Conservation (phyloP, 2,113 vertebrate species). For the Corydoras maculifer region DNA sequence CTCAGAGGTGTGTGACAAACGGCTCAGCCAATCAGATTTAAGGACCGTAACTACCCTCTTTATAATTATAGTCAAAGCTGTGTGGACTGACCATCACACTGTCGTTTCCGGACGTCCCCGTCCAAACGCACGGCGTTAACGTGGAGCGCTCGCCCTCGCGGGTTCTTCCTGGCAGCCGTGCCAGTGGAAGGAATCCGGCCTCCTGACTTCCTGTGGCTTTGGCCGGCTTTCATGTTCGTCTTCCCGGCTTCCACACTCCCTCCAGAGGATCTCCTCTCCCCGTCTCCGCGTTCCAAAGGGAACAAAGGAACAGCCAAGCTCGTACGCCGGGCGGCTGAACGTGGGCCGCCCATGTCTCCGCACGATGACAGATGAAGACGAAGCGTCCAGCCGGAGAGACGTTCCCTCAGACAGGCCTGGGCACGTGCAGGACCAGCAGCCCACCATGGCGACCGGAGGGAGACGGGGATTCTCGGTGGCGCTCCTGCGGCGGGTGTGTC, state of each 20-base stretch:
- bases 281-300: slow-evolving; percentile 44
- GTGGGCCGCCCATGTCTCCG: slow-evolving; percentile 41
- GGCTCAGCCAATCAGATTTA: no score
- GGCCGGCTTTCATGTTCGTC: slow-evolving; percentile 31
- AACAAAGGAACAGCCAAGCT: slow-evolving; percentile 26
- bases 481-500: slow-evolving; percentile 5
- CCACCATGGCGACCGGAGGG: slow-evolving; percentile 48
- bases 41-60: no score
- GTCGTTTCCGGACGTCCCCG: no score
- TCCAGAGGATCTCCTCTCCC: slow-evolving; percentile 53
- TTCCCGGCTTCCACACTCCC: slow-evolving; percentile 32
- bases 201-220: slow-evolving; percentile 24
- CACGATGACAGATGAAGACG: slow-evolving; percentile 68
- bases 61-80: no score
- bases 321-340: slow-evolving; percentile 5
- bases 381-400: slow-evolving; percentile 48
- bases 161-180: no score
- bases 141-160: no score
- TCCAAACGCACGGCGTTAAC: no score
- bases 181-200: no score
- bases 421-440: slow-evolving; percentile 52
- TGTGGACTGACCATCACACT: no score
- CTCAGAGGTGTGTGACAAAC: no score
- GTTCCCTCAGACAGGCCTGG: slow-evolving; percentile 40
- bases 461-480: slow-evolving; percentile 29